Base-by-base conservation (phyloP, 1,140 invertebrate species). In the Semibalanus balanoides region DNA sequence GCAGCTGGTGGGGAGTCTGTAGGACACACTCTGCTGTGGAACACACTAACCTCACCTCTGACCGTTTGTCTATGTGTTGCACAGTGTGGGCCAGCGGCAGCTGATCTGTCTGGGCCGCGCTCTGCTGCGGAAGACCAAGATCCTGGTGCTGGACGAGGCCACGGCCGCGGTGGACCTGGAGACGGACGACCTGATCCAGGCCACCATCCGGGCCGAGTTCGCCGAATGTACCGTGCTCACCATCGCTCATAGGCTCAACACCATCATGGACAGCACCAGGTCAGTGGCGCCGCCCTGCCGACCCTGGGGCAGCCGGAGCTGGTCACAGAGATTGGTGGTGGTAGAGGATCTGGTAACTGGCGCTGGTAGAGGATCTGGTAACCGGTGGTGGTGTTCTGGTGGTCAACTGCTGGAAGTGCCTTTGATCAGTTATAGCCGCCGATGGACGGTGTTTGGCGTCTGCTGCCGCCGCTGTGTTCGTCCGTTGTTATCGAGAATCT, bases 161-260 rank as follows among this genome's bases (percentile, higher is more conserved):
- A 97, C 95, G 31, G 94, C 94, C 14, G 93, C 94, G 78, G 92
- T 97, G 28, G 95, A 97, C 87, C 85, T 94, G 74, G 93, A 95
- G 88, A 95, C 93, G 0, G 95, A 96, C 83, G 93, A 95, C 84
- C 88, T 96, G 40, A 96, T 96, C 82, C 85, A 96, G 85, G 88
- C 88, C 85, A 96, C 94, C 0, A 96, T 97, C 81, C 88, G 93
- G 31, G 87, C 88, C 69, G 92, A 96, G 83, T 97, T 98, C 83
- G 88, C 87, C 80, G 88, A 93, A 77, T 94, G 93, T 83, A 97
- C 95, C 29, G 91, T 97, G 74, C 87, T 97, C 40, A 97, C 95
- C 0, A 97, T 98, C 83, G 96, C 95, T 73, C 95, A 97, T 85
- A 89, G 95, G 40, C 88, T 97, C 74, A 96, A 97, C 83, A 97